Conservation (phyloP, 2,888 invertebrate species). For the Xestia c-nigrum region DNA sequence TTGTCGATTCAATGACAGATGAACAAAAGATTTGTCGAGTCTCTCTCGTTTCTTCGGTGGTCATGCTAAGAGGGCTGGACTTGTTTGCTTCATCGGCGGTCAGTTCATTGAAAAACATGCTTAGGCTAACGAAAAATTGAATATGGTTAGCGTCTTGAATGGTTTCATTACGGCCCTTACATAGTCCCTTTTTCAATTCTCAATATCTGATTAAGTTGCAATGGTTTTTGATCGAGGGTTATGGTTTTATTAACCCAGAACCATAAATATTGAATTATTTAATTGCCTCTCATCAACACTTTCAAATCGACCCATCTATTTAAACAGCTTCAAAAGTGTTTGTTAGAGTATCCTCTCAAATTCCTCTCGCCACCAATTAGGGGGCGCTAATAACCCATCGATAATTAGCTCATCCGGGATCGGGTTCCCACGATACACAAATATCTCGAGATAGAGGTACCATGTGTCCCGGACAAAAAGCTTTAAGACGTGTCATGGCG, state of each 20-base stretch:
- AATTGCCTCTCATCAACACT: conserved; percentile 16
- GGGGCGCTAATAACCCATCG: conserved; percentile 57
- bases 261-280: conserved; percentile 1
- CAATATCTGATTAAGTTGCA: background rate
- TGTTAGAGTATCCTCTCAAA: conserved; percentile 47
- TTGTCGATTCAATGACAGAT: too few species aligned
- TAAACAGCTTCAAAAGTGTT: conserved; percentile 30
- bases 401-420: conserved; percentile 63
- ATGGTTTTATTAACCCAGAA: background rate
- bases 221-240: background rate
- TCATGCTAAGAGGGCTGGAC: too few species aligned
- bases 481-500: conserved; percentile 17
- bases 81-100: background rate
- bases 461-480: conserved; percentile 34
- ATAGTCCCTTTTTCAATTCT: background rate
- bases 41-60: too few species aligned
- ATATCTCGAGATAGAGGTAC: conserved; percentile 30
- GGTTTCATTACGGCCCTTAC: background rate
- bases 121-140: too few species aligned
- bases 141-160: background rate
- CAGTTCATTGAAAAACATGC: background rate
- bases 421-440: conserved; percentile 58
- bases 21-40: too few species aligned
- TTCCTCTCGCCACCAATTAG: conserved; percentile 46
- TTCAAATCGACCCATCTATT: conserved; percentile 24